Conservation (phyloP, 1,140 invertebrate species). For the Cherax destructor region DNA sequence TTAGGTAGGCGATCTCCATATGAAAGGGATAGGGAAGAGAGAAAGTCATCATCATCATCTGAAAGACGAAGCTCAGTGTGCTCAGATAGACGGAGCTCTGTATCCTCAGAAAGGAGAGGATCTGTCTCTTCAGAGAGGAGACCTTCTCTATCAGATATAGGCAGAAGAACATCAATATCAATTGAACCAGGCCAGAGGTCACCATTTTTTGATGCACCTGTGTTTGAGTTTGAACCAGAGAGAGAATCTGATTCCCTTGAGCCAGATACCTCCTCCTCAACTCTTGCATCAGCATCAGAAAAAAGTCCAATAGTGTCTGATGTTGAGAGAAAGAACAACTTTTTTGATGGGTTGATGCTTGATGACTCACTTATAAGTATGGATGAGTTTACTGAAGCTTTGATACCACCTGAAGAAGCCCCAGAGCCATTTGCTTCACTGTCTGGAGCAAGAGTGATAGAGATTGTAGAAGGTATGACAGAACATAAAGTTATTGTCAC, state of each 20-base stretch:
- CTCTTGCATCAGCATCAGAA: slow-evolving; percentile 33
- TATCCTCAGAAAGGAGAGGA: slow-evolving; percentile 66
- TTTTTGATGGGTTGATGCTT: slow-evolving; percentile 61
- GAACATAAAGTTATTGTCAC: slow-evolving; percentile 37
- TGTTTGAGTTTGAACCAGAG: slow-evolving; percentile 70
- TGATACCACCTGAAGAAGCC: slow-evolving; percentile 67
- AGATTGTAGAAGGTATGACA: slow-evolving; percentile 48
- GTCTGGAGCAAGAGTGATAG: slow-evolving; percentile 58
- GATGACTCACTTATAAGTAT: slow-evolving; percentile 63
- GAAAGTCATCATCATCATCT: slow-evolving; percentile 62
- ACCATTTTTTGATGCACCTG: slow-evolving; percentile 70
- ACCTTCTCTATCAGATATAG: slow-evolving; percentile 70
- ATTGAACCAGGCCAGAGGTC: slow-evolving; percentile 68
- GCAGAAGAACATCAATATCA: slow-evolving; percentile 66
- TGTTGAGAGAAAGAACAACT: slow-evolving; percentile 45
- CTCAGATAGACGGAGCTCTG: slow-evolving; percentile 70
- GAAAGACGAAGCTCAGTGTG: slow-evolving; percentile 64
- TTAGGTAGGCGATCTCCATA: slow-evolving; percentile 64
- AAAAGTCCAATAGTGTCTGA: slow-evolving; percentile 51
- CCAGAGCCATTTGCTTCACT: slow-evolving; percentile 53
- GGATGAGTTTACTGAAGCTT: slow-evolving; percentile 65
- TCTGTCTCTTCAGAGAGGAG: slow-evolving; percentile 67
- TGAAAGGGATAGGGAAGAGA: slow-evolving; percentile 63
- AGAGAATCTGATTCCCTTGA: slow-evolving; percentile 62
- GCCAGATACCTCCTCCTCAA: slow-evolving; percentile 55